Evolutionary conservation across 2,888 invertebrate species (phyloP).

Genomic region (Pterostichus niger): DNA sequence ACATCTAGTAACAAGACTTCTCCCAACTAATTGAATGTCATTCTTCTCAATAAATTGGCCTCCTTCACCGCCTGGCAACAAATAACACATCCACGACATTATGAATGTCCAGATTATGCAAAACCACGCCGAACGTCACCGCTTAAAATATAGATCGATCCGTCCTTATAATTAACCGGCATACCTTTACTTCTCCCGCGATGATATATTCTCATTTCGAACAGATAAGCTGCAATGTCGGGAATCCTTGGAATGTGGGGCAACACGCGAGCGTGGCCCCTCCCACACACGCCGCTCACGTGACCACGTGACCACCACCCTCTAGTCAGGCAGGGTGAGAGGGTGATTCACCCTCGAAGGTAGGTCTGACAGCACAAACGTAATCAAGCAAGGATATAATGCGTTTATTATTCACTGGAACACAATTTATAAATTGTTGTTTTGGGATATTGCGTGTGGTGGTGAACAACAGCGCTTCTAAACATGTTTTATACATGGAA

Average conservation of each 20-base stretch:
- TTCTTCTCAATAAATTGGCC: too few species aligned
- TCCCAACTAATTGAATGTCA: too few species aligned
- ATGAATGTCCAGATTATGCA: slow-evolving; percentile 14
- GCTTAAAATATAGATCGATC: slow-evolving; percentile 1
- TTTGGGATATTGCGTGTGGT: slow-evolving; percentile 50
- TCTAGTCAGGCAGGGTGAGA: neutral
- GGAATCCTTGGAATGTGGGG: slow-evolving; percentile 29
- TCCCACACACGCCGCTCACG: slow-evolving; percentile 23
- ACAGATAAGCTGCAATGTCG: slow-evolving; percentile 14
- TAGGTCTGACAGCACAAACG: slow-evolving; percentile 20
- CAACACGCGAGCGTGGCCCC: slow-evolving; percentile 38
- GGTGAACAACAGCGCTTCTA: slow-evolving; percentile 15
- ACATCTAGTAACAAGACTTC: too few species aligned
- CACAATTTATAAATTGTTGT: slow-evolving; percentile 64
- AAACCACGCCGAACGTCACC: neutral
- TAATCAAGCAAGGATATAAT: slow-evolving; percentile 62
- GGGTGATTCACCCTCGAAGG: slow-evolving; percentile 21
- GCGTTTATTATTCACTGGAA: slow-evolving; percentile 64
- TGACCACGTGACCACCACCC: slow-evolving; percentile 36
- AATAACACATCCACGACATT: neutral
- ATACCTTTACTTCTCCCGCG: neutral
- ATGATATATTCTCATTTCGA: slow-evolving; percentile 11
- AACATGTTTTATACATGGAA: neutral
- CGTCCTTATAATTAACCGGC: slow-evolving; percentile 9
- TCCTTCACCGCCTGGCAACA: too few species aligned